Evolutionary conservation across 1,140 invertebrate species (phyloP).

Genomic region (Odontomachus brunneus): DNA sequence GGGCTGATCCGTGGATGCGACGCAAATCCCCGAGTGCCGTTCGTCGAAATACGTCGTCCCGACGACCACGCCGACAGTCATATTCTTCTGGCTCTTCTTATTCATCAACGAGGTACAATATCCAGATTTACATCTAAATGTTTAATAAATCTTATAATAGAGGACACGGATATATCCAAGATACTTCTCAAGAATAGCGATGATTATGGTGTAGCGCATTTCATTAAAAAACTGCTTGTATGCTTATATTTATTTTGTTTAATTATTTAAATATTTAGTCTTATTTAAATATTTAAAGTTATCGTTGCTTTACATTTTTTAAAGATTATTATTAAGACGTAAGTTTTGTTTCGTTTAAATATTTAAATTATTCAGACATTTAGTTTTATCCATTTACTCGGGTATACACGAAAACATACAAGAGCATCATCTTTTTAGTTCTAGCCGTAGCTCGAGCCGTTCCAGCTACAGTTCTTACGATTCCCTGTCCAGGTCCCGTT

Average conservation of each 20-base stretch:
- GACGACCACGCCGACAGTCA: slow-evolving; percentile 86
- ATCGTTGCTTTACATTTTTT: too few species aligned
- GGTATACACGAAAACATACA: slow-evolving; percentile 29
- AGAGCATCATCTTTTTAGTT: slow-evolving; percentile 81
- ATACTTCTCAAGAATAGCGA: too few species aligned
- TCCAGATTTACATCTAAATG: neutral
- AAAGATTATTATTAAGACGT: too few species aligned
- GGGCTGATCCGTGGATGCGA: slow-evolving; percentile 97
- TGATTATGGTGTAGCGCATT: too few species aligned
- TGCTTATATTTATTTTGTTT: neutral
- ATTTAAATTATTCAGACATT: slow-evolving; percentile 11
- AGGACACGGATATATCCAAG: too few species aligned
- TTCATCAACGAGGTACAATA: slow-evolving; percentile 89
- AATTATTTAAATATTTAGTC: neutral
- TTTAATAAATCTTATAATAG: too few species aligned
- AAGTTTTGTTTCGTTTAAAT: neutral
- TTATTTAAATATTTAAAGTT: too few species aligned
- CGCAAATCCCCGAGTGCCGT: slow-evolving; percentile 88
- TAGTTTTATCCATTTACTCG: neutral
- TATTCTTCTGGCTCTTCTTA: slow-evolving; percentile 92
- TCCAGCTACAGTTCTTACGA: slow-evolving; percentile 86
- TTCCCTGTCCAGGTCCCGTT: slow-evolving; percentile 87
- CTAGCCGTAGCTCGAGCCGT: slow-evolving; percentile 85
- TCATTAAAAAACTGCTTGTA: too few species aligned
- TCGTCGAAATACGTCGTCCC: slow-evolving; percentile 85